These are phyloP conservation scores for Sebastes fasciatus DNA, from an alignment of 2,113 vertebrate genomes.

Conservation along the genomic window DNA sequence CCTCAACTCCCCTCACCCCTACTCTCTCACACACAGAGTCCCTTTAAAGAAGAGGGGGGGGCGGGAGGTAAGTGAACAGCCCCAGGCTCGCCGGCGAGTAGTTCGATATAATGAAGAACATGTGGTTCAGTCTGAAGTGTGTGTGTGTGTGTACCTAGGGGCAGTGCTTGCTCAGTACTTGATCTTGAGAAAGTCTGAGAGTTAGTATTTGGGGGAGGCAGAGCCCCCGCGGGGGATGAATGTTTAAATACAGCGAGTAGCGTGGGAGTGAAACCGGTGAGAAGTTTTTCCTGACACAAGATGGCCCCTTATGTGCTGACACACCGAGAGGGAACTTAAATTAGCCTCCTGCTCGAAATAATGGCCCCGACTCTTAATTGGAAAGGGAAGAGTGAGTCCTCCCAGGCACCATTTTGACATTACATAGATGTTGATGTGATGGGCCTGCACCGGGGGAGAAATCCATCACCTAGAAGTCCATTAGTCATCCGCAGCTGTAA, in stretches of 20 bases:
- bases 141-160: conserved; percentile 38
- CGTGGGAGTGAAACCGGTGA: conserved; percentile 57
- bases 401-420: conserved; percentile 14
- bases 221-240: conserved; percentile 37
- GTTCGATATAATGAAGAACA: conserved; percentile 83
- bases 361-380: conserved; percentile 40
- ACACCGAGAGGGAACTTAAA: conserved; percentile 36
- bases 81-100: conserved; percentile 67
- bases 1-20: not conserved
- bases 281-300: conserved; percentile 34
- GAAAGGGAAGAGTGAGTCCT: conserved; percentile 40
- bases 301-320: conserved; percentile 40
- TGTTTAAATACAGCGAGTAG: conserved; percentile 59
- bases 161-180: conserved; percentile 47
- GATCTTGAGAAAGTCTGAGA: conserved; percentile 53
- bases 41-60: conserved; percentile 62
- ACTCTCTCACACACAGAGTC: conserved; percentile 27
- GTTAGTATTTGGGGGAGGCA: conserved; percentile 38
- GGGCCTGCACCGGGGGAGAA: not conserved
- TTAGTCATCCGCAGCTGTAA: not conserved
- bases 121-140: conserved; percentile 62
- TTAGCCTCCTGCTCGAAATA: conserved; percentile 43
- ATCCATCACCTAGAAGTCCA: not conserved
- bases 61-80: conserved; percentile 66
- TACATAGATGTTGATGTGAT: conserved; percentile 7